Base-by-base conservation (phyloP, 2,888 invertebrate species). In the Eupithecia centaureata region DNA sequence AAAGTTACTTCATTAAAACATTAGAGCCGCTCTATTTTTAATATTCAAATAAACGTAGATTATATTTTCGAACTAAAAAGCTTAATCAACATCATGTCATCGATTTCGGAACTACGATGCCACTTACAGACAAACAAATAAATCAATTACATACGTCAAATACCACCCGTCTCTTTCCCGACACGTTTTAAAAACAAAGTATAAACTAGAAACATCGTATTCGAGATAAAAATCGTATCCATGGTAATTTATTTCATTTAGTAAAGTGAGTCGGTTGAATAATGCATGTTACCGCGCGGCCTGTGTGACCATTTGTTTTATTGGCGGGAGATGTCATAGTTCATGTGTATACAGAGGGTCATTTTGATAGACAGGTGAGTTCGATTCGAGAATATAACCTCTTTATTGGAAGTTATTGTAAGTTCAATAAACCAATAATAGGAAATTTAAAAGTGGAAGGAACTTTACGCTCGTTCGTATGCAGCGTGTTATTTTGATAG, bases 191-290 rank as follows among this genome's bases (percentile, higher is more conserved):
- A 68, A 64, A 63, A 56, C 65, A 62, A 60, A 51, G 42, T 56
- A 56, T 67, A 54, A 61, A 68, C 60, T 58, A 61, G 61, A 70
- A 60, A 56, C 27, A 59, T 42, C 61, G 61, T 60, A 47, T 42
- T 57, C 15, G 38, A n/a, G 32, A 67, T 69, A 66, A 70, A 71
- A 73, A 67, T 64, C 66, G 67, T 73, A 73, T 82, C 72, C 78
- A 83, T 83, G 82, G 84, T 81, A 83, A 85, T 84, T 80, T 83
- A 84, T 84, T 85, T 85, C 83, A 85, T 85, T 84, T 83, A 79
- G 81, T 73, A 81, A 77, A 82, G 84, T 83, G 84, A 77, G 82
- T 77, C 72, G 77, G 59, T 65, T 85, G 85, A 85, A 85, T 85
- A 78, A 85, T 85, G 77, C 79, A 85, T 67, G 64, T 65, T 71